phyloP scores from a whole-genome alignment of 1,140 invertebrate genomes.

The Magallana gigas region DNA sequence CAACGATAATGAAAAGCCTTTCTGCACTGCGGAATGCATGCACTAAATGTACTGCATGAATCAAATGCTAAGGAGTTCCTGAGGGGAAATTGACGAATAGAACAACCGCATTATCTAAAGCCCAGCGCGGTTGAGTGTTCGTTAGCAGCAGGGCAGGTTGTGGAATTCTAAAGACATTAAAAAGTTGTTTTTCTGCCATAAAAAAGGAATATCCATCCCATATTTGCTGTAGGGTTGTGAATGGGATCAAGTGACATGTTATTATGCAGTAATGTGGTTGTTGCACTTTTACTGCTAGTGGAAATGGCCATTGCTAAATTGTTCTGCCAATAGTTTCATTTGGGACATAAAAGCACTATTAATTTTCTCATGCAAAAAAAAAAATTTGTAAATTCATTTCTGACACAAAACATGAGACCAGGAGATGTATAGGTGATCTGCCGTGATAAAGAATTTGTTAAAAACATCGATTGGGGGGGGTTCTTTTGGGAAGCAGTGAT shows the following conservation, averaged over 20 bases:
- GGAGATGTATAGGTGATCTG: constrained; percentile 32
- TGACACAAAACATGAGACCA: constrained; percentile 32
- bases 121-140: not conserved
- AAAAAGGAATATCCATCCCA: constrained; percentile 18
- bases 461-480: constrained; percentile 33
- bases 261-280: constrained; percentile 23
- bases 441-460: constrained; percentile 21
- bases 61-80: constrained; percentile 23
- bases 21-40: not conserved
- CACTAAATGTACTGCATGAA: constrained; percentile 7
- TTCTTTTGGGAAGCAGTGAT: constrained; percentile 12
- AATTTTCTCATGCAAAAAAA: constrained; percentile 29
- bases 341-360: constrained; percentile 4
- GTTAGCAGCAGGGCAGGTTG: constrained; percentile 11
- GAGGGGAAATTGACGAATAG: not conserved
- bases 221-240: not conserved
- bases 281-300: constrained; percentile 18
- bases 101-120: not conserved
- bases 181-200: not conserved
- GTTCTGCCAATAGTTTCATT: constrained; percentile 10
- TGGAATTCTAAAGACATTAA: constrained; percentile 25
- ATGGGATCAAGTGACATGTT: constrained; percentile 3
- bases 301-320: constrained; percentile 24
- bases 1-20: constrained; percentile 1
- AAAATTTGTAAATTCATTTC: constrained; percentile 10